Conservation (phyloP, 2,888 invertebrate genomes). For the Pollenia labialis region DNA sequence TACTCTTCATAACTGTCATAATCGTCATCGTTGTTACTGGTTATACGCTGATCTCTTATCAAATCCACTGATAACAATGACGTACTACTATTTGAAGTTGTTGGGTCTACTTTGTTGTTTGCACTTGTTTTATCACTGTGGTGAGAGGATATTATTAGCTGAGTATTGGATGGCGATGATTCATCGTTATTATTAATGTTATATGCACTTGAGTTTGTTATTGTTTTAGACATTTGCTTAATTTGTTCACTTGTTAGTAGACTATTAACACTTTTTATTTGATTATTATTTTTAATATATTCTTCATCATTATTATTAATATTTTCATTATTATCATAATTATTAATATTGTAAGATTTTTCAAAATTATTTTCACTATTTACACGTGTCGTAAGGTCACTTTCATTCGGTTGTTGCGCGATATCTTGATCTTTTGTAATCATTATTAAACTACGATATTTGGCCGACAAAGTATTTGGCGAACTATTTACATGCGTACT, state of each 20-base stretch:
- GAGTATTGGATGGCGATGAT: constrained; percentile 63
- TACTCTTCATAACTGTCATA: constrained; percentile 65
- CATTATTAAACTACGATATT: constrained; percentile 95
- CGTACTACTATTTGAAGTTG: constrained; percentile 30
- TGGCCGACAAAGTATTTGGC: constrained; percentile 85
- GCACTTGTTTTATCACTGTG: constrained; percentile 56
- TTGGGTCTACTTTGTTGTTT: constrained; percentile 51
- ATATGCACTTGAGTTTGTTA: constrained; percentile 67
- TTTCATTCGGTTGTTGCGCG: constrained; percentile 75
- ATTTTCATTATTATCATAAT: constrained; percentile 40
- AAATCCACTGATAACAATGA: constrained; percentile 75
- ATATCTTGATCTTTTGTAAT: constrained; percentile 89
- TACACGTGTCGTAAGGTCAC: constrained; percentile 71
- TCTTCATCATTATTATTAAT: constrained; percentile 24
- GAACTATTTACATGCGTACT: constrained; percentile 85
- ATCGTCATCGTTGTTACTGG: constrained; percentile 63
- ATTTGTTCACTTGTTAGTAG: constrained; percentile 62
- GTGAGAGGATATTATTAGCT: constrained; percentile 62
- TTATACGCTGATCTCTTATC: constrained; percentile 75
- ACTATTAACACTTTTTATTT: constrained; percentile 46
- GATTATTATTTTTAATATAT: neutral
- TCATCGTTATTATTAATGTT: constrained; percentile 53
- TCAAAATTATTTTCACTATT: constrained; percentile 59
- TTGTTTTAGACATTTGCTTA: constrained; percentile 62
- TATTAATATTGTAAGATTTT: constrained; percentile 40